These are phyloP conservation scores for Rostratula benghalensis DNA, from an alignment of 2,113 vertebrate species.

Conservation along the genomic window DNA sequence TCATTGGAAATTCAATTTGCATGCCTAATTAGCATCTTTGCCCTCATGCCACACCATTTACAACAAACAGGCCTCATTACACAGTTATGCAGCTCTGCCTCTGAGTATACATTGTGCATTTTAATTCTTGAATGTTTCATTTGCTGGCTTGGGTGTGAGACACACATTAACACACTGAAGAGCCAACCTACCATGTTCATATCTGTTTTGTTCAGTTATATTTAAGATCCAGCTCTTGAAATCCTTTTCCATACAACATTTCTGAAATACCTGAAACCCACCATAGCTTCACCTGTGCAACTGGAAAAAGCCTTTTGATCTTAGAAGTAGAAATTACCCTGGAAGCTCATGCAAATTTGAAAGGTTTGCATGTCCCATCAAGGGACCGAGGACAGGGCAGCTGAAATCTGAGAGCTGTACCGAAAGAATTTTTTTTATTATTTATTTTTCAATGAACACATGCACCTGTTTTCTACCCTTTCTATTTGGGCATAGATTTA, in stretches of 20 bases:
- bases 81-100: background rate
- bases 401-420: background rate
- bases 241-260: background rate
- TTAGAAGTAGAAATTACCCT: background rate
- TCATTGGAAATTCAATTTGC: constrained; percentile 2
- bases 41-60: background rate
- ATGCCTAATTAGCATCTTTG: background rate
- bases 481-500: background rate
- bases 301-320: background rate
- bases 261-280: background rate
- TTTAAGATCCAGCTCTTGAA: background rate
- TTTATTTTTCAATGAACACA: background rate
- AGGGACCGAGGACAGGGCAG: background rate
- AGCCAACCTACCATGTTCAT: background rate
- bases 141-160: background rate
- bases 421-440: background rate
- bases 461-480: background rate
- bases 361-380: rapidly evolving
- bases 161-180: background rate
- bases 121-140: background rate
- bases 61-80: background rate
- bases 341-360: background rate
- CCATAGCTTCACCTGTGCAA: background rate
- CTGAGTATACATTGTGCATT: background rate
- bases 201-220: background rate